Conservation (phyloP, 2,113 vertebrate species). For the Ceyx melanurus region DNA sequence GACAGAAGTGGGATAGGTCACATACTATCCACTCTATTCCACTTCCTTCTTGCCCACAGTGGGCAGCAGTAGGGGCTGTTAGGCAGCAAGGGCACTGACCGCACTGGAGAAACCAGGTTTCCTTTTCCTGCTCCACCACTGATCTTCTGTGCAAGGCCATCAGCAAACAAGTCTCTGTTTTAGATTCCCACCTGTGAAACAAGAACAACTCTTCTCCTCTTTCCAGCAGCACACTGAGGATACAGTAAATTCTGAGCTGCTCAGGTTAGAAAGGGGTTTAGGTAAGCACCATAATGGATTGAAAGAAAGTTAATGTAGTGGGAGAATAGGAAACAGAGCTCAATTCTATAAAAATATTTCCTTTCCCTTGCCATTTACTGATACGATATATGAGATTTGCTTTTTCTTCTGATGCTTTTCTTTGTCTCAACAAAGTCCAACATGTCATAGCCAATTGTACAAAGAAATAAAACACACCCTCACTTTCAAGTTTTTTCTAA, state of each 20-base stretch:
- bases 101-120: not conserved
- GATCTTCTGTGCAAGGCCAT: not conserved
- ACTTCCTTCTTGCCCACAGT: not conserved
- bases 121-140: not conserved
- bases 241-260: not conserved
- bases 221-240: not conserved
- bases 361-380: not conserved
- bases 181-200: not conserved
- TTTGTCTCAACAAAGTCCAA: not conserved
- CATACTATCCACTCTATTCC: rapidly evolving
- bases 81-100: not conserved
- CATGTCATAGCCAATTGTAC: not conserved
- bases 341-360: not conserved
- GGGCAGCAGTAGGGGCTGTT: not conserved
- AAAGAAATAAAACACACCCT: not conserved
- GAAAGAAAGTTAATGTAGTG: not conserved
- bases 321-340: not conserved
- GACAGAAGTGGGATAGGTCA: not conserved
- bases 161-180: not conserved
- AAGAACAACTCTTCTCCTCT: not conserved
- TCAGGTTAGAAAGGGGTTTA: not conserved
- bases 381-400: not conserved
- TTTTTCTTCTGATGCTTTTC: not conserved
- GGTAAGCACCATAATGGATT: not conserved
- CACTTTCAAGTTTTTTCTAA: not conserved